These are phyloP conservation scores for Ditylenchus dipsaci DNA, from an alignment of 1,140 invertebrate species.

Conservation along the genomic window DNA sequence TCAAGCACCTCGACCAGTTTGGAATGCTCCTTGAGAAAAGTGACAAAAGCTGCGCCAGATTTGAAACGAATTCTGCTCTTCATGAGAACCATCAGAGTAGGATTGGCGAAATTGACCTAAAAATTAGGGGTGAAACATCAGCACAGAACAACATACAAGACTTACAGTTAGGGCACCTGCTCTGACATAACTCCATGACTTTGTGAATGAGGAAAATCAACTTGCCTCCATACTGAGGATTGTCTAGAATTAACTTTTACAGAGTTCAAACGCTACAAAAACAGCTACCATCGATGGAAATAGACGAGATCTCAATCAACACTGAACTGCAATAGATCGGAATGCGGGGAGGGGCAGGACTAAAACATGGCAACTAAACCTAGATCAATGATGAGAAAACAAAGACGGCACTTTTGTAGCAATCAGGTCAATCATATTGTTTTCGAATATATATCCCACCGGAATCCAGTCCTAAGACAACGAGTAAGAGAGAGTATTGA, in stretches of 20 bases:
- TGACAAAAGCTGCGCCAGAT: slow-evolving; percentile 94
- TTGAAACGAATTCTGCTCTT: slow-evolving; percentile 98
- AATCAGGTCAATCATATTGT: slow-evolving; percentile 86
- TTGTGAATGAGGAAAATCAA: slow-evolving; percentile 24
- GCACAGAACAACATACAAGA: too few species aligned
- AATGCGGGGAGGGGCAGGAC: slow-evolving; percentile 94
- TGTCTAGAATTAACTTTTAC: slow-evolving; percentile 20
- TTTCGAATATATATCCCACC: slow-evolving; percentile 98
- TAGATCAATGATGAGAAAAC: not conserved
- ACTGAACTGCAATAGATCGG: slow-evolving; percentile 94
- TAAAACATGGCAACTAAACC: slow-evolving; percentile 60
- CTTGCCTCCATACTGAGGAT: slow-evolving; percentile 31
- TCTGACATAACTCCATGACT: too few species aligned
- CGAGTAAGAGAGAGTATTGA: too few species aligned
- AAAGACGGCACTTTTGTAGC: slow-evolving; percentile 62
- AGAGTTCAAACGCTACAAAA: slow-evolving; percentile 29
- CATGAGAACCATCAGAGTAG: slow-evolving; percentile 83
- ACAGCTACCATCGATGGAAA: slow-evolving; percentile 15
- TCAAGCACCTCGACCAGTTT: slow-evolving; percentile 57
- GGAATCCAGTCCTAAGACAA: slow-evolving; percentile 83
- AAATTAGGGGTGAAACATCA: too few species aligned
- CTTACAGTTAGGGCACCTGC: too few species aligned
- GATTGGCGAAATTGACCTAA: slow-evolving; percentile 64
- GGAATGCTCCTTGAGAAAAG: slow-evolving; percentile 91
- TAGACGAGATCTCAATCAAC: slow-evolving; percentile 84